These are phyloP conservation scores for Eumerus sabulonum DNA, from an alignment of 2,888 invertebrate genomes.

Conservation along the genomic window DNA sequence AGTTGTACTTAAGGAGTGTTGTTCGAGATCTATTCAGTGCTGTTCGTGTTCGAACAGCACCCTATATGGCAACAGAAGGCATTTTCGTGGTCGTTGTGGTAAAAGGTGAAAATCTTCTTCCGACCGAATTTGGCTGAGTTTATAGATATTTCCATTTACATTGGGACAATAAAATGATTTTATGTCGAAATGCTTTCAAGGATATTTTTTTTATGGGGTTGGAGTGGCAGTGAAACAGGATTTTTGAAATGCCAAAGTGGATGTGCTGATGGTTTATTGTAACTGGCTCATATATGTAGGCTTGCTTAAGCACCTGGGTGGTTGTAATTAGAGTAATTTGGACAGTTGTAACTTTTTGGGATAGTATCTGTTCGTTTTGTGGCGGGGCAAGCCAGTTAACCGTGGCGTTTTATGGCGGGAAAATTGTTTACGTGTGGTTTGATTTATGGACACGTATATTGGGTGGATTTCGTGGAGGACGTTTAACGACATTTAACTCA, in stretches of 20 bases:
- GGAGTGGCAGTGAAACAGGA: too few relatives aligned
- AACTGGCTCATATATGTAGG: background rate
- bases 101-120: slow-evolving; percentile 40
- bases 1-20: slow-evolving; percentile 14
- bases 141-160: slow-evolving; percentile 32
- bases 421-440: slow-evolving; percentile 19
- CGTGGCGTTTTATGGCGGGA: background rate
- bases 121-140: slow-evolving; percentile 9
- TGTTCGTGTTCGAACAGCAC: background rate
- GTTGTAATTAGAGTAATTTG: slow-evolving; percentile 30
- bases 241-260: too few relatives aligned
- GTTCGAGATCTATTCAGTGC: background rate
- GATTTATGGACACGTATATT: slow-evolving; percentile 32
- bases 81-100: slow-evolving; percentile 12
- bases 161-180: slow-evolving; percentile 45
- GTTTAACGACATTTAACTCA: background rate
- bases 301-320: slow-evolving; percentile 1
- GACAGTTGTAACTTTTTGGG: slow-evolving; percentile 3
- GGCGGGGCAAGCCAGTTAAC: too few relatives aligned
- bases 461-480: slow-evolving; percentile 1
- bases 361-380: too few relatives aligned
- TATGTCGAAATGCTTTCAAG: slow-evolving; percentile 50
- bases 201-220: slow-evolving; percentile 32
- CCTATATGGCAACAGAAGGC: background rate
- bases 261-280: slow-evolving; percentile 12